Conservation (phyloP, 2,888 invertebrate genomes). For the Drosophila paracracens region DNA sequence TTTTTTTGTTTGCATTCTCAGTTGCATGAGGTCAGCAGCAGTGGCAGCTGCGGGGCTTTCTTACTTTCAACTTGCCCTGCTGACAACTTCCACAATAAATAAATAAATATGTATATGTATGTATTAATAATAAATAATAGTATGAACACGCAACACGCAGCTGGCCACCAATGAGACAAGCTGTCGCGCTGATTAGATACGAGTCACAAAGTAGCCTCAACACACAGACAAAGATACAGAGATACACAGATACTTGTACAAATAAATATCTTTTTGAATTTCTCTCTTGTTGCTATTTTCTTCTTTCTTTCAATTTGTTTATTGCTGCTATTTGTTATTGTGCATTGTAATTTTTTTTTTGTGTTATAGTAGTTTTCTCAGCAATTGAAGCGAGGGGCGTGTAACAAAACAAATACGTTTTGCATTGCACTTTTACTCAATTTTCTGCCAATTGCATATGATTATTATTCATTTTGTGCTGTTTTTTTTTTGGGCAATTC, state of each 20-base stretch:
- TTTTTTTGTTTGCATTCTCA: conserved; percentile 48
- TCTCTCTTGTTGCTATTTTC: conserved; percentile 29
- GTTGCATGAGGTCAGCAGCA: conserved; percentile 61
- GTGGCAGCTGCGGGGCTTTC: conserved; percentile 35
- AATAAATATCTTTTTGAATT: conserved; percentile 36
- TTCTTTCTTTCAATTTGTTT: conserved; percentile 55
- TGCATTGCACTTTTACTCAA: conserved; percentile 43
- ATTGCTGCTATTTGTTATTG: conserved; percentile 46
- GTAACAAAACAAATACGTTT: conserved; percentile 24
- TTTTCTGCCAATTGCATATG: conserved; percentile 23
- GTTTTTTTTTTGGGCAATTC: conserved; percentile 26
- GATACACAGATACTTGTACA: conserved; percentile 25
- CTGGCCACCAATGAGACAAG: conserved; percentile 67
- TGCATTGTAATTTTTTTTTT: conserved; percentile 44
- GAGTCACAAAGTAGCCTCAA: conserved; percentile 28
- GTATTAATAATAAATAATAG: conserved; percentile 62
- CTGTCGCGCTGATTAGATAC: conserved; percentile 74
- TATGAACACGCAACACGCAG: conserved; percentile 50
- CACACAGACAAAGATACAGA: conserved; percentile 32
- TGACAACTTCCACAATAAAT: conserved; percentile 30
- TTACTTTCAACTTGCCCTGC: conserved; percentile 20
- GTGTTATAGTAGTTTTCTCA: conserved; percentile 25
- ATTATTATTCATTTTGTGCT: conserved; percentile 11
- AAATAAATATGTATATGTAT: conserved; percentile 33
- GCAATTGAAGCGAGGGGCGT: conserved; percentile 14